A percentile compares a stretch with the other conserved stretches of the same genome.
Evolutionary conservation across 2,113 vertebrate species (phyloP).

Genomic region (Jaculus jaculus): DNA sequence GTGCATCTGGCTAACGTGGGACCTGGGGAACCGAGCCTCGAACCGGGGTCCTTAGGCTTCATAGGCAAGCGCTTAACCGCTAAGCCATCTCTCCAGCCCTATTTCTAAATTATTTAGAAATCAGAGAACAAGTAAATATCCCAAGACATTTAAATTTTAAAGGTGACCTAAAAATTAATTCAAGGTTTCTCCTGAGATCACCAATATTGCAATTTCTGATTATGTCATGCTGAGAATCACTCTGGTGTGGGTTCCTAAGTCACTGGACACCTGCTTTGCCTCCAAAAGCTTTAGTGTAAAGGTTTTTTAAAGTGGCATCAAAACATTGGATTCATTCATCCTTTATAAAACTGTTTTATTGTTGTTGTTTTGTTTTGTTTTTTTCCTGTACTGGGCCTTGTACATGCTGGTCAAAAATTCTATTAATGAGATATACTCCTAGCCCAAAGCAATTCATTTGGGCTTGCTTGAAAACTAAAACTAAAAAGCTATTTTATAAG

Average conservation of each 20-base stretch:
- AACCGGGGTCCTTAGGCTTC: too few relatives aligned
- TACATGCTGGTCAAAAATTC: too few relatives aligned
- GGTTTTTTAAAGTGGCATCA: not conserved
- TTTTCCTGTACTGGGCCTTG: not conserved
- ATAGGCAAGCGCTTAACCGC: too few relatives aligned
- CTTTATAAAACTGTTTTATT: not conserved
- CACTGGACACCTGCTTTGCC: not conserved
- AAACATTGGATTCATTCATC: not conserved
- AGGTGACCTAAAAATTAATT: not conserved
- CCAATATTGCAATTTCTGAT: not conserved
- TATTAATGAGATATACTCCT: not conserved
- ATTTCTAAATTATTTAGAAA: conserved; percentile 19
- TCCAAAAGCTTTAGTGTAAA: not conserved
- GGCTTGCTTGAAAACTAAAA: conserved; percentile 12
- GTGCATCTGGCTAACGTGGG: too few relatives aligned
- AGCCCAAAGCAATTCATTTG: not conserved
- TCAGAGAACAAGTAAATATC: not conserved
- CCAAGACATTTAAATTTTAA: not conserved
- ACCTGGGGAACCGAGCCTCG: too few relatives aligned
- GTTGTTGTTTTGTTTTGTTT: too few relatives aligned
- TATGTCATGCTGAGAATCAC: not conserved
- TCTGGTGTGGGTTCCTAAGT: not conserved
- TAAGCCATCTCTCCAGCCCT: too few relatives aligned
- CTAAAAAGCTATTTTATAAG: not conserved
- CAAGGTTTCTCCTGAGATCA: conserved; percentile 9